Conservation (phyloP, 1,140 invertebrate species). For the Metopolophium dirhodum region DNA sequence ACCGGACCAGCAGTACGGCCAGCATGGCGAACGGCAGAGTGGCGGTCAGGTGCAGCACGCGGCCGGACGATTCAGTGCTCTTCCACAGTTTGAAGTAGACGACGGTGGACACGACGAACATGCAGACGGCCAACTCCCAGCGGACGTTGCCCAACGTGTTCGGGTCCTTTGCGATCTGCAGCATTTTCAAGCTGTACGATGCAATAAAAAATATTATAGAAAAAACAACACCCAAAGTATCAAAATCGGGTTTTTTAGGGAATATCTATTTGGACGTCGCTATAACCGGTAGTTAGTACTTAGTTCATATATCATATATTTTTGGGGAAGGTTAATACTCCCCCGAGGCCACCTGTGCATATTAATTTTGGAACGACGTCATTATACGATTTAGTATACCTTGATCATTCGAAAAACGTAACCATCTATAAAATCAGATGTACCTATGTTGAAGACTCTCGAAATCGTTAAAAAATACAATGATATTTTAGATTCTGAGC, state of each 20-base stretch:
- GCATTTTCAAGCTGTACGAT: slow-evolving; percentile 74
- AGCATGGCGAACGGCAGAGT: slow-evolving; percentile 84
- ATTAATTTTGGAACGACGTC: background rate
- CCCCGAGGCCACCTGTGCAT: background rate
- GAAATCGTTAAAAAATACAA: too few species aligned
- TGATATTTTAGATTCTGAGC: too few species aligned
- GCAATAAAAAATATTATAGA: background rate
- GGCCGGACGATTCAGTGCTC: slow-evolving; percentile 83
- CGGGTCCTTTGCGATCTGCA: slow-evolving; percentile 82
- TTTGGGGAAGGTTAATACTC: background rate
- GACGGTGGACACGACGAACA: slow-evolving; percentile 86
- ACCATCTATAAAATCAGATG: background rate
- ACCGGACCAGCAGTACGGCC: slow-evolving; percentile 78
- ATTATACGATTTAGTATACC: background rate
- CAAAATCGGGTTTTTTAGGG: background rate
- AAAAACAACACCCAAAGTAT: background rate
- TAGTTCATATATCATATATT: background rate
- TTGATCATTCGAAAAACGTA: background rate
- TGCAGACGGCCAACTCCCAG: slow-evolving; percentile 85
- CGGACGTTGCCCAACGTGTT: slow-evolving; percentile 75
- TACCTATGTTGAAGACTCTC: too few species aligned
- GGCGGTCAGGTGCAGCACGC: slow-evolving; percentile 84
- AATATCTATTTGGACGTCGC: background rate
- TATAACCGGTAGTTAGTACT: background rate
- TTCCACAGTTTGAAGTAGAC: slow-evolving; percentile 95